These are phyloP conservation scores for Anagrus nilaparvatae DNA, from an alignment of 1,140 invertebrate genomes.

Conservation along the genomic window DNA sequence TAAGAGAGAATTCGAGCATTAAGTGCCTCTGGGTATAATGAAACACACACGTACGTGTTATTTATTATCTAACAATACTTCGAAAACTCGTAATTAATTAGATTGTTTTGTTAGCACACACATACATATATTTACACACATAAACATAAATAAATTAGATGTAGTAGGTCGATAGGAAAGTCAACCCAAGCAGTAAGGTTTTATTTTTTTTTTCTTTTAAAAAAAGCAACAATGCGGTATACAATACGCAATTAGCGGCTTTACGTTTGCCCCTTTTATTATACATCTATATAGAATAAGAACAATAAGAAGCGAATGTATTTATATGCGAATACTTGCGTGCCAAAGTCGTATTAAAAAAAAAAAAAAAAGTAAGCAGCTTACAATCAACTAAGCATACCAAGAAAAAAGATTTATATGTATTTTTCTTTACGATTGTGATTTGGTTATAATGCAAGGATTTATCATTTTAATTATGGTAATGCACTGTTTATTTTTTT, in stretches of 20 bases:
- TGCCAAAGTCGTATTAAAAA: constrained; percentile 22
- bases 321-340: constrained; percentile 25
- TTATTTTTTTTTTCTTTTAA: too few relatives aligned
- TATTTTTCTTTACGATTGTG: too few relatives aligned
- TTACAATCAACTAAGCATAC: constrained; percentile 9
- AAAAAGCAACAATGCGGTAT: constrained; percentile 34
- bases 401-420: too few relatives aligned
- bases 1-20: too few relatives aligned
- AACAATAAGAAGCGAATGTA: constrained; percentile 15
- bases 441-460: too few relatives aligned
- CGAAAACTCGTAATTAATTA: constrained; percentile 43
- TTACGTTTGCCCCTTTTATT: constrained; percentile 7
- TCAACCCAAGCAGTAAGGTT: constrained; percentile 23
- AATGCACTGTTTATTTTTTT: too few relatives aligned
- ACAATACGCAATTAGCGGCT: constrained; percentile 41
- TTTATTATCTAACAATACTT: constrained; percentile 42
- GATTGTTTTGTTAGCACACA: constrained; percentile 43
- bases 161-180: constrained; percentile 40
- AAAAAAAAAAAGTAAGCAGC: constrained; percentile 1
- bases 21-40: too few relatives aligned
- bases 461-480: too few relatives aligned
- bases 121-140: too few relatives aligned
- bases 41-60: constrained; percentile 33
- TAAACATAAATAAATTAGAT: constrained; percentile 43
- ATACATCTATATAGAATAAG: background rate